Evolutionary conservation across 2,888 invertebrate genomes (phyloP).

Genomic region (Aproaerema taeniolella): DNA sequence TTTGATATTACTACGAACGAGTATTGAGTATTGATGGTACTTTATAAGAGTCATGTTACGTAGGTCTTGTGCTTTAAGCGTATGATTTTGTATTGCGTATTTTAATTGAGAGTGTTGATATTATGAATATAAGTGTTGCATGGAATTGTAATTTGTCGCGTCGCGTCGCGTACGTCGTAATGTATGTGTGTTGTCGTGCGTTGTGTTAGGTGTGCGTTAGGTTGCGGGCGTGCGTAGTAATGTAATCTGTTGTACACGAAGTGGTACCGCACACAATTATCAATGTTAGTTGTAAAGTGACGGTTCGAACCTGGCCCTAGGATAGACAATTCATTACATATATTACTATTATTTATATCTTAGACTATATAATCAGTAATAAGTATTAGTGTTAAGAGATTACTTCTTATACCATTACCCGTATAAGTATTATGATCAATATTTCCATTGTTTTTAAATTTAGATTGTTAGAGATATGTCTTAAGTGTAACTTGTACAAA

Average conservation of each 20-base stretch:
- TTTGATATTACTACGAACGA: conserved; percentile 29
- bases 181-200: conserved; percentile 26
- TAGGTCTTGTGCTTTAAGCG: conserved; percentile 68
- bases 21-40: conserved; percentile 36
- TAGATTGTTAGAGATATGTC: conserved; percentile 52
- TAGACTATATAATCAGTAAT: conserved; percentile 53
- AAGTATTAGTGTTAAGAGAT: conserved; percentile 63
- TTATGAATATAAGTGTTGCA: conserved; percentile 53
- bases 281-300: conserved; percentile 45
- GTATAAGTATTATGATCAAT: conserved; percentile 74
- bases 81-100: conserved; percentile 62
- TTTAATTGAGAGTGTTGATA: conserved; percentile 55
- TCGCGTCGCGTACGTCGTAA: conserved; percentile 35
- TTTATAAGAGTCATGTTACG: conserved; percentile 43
- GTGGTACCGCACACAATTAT: conserved; percentile 26
- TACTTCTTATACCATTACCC: conserved; percentile 69
- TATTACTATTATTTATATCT: conserved; percentile 63
- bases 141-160: conserved; percentile 53
- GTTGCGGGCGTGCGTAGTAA: no score
- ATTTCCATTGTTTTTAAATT: conserved; percentile 69
- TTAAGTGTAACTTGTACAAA: conserved; percentile 69
- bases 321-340: conserved; percentile 48
- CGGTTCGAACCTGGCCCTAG: conserved; percentile 72
- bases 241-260: no score
- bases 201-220: conserved; percentile 2